phyloP scores from a whole-genome alignment of 2,888 invertebrate genomes.

The Stramonita haemastoma region DNA sequence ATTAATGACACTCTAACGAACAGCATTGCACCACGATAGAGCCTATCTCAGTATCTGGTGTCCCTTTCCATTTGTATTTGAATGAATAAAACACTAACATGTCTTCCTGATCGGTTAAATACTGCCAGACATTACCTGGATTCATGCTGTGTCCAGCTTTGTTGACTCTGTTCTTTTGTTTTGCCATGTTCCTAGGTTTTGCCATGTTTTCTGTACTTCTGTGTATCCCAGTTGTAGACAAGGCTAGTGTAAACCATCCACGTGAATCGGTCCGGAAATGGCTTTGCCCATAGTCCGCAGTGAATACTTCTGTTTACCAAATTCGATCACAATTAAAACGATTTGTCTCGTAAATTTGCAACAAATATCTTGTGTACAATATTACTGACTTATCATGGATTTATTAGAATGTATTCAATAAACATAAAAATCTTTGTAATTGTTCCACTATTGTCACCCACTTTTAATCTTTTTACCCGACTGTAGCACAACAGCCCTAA shows the following conservation, averaged over 20 bases:
- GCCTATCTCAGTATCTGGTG: neutral
- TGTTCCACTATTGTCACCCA: too few relatives aligned
- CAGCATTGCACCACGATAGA: neutral
- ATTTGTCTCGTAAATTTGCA: too few relatives aligned
- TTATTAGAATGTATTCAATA: too few relatives aligned
- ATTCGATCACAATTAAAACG: too few relatives aligned
- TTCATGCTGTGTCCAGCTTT: slow-evolving; percentile 35
- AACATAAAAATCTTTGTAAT: too few relatives aligned
- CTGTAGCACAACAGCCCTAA: too few relatives aligned
- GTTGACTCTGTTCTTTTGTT: neutral
- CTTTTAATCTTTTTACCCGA: too few relatives aligned
- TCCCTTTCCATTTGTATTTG: too few relatives aligned
- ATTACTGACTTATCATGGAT: too few relatives aligned
- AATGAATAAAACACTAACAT: too few relatives aligned
- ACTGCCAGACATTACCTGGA: slow-evolving; percentile 7
- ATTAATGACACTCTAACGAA: neutral
- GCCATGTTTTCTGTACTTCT: neutral
- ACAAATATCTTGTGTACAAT: too few relatives aligned
- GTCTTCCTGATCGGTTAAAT: too few relatives aligned
- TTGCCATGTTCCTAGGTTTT: neutral
- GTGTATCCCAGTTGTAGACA: neutral
- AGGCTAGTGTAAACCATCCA: neutral
- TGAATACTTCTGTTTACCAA: neutral
- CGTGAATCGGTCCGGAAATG: neutral
- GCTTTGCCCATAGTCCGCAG: neutral